These are phyloP conservation scores for Saimiri boliviensis DNA, from an alignment of 2,113 vertebrate genomes.

Conservation along the genomic window DNA sequence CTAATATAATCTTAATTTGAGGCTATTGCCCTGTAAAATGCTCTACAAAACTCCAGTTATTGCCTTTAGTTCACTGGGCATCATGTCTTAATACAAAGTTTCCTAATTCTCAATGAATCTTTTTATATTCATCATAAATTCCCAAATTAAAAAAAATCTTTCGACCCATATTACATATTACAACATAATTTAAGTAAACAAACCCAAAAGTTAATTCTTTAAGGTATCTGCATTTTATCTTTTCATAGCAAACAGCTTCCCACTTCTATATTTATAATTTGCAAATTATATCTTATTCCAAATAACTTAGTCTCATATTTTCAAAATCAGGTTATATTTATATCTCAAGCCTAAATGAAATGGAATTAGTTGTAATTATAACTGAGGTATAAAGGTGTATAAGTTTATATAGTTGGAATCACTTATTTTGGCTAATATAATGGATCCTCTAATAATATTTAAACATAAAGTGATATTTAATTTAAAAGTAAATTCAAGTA, in stretches of 20 bases:
- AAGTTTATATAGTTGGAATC: not conserved
- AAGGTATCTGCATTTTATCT: not conserved
- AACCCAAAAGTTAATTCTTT: not conserved
- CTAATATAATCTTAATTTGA: not conserved
- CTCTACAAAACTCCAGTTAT: not conserved
- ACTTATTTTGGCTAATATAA: not conserved
- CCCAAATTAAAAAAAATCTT: not conserved
- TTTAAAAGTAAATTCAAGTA: not conserved
- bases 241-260: not conserved
- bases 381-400: not conserved
- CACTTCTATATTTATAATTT: not conserved
- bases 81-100: not conserved
- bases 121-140: not conserved
- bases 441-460: not conserved
- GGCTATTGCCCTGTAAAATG: not conserved
- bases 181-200: not conserved
- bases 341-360: not conserved
- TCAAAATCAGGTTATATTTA: not conserved
- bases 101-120: not conserved
- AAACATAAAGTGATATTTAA: not conserved
- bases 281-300: not conserved
- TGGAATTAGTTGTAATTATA: not conserved
- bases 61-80: not conserved
- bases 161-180: not conserved
- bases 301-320: conserved; percentile 36